Evolutionary conservation across 1,140 invertebrate species (phyloP), one percentile per base, ranked within the genome.

Genomic region (Bombus sibiricus): DNA sequence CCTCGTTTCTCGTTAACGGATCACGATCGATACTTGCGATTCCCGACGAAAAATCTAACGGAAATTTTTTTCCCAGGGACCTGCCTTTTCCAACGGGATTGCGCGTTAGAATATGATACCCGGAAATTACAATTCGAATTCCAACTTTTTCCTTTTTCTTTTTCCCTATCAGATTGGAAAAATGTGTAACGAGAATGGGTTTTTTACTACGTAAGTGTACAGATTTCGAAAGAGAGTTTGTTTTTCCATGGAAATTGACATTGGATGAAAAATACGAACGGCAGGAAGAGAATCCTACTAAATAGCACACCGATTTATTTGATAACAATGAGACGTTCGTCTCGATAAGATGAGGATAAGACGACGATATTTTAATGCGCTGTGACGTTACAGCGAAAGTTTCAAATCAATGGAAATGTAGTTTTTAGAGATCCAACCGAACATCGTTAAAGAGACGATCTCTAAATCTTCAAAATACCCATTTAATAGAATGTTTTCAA

Each of bases 61-160:
- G 47, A 59, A 22, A 41, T 41, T 72, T 72, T 72, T 72, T 39
- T 71, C 37, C 25, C 22, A 9, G 59, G 59, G 28, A n/a, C 57
- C 53, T 37, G 74, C 41, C 15, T 73, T 62, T 57, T 47, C 53
- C 57, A 10, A 39, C 37, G 53, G 37, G 75, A 18, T 43, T 75
- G n/a, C 43, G 73, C 43, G 75, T 76, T 76, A 59, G 34, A 57
- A 43, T 28, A 32, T 37, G 32, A 76, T 59, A 22, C 32, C 59
- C 6, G 57, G 57, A 77, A 62, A 77, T 77, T 77, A 39, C 53
- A 77, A 77, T 62, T 59, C 25, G 75, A 77, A 77, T 62, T 77
- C 28, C 57, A 77, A 12, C 18, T 15, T 41, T 72, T 72, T 18
- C 25, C 28, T n/a, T n/a, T 8, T 15, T n/a, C 28, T 71, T n/a